Evolutionary conservation across 2,888 invertebrate species (phyloP), one percentile per base, ranked within the genome.

Genomic region (Mimachlamys varia): DNA sequence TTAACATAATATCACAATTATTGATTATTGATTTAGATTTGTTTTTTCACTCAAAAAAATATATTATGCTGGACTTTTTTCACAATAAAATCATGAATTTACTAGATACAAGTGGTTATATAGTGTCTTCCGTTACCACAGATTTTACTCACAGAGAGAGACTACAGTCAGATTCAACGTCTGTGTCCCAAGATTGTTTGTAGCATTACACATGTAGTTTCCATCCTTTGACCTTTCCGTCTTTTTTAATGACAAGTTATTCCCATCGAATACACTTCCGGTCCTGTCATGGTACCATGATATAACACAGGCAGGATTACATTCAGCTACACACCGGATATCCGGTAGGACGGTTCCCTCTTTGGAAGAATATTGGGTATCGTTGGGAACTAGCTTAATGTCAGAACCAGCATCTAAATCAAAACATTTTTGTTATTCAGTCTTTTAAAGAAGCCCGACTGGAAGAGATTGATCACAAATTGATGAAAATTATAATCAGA

Each of bases 201-300:
- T 33, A 33, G 76, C 76, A 27, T 27, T 33, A 76, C 76, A 76
- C 33, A 27, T 76, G 76, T 76, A 76, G 76, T 76, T 76, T 33
- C 76, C 76, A 27, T 76, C 76, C 33, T 33, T 76, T 76, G 76
- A 76, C 76, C 76, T 76, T 76, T 33, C 5, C 76, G 33, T 76
- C 0, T 33, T 76, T 4, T 10, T 12, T 33, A 76, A 76, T 5
- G 76, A 76, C 33, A 76, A 33, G 12, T 0, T 76, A 33, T 15
- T 33, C 12, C 76, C 76, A 5, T 0, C 10, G 0, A 7, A 0
- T 27, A 76, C 2, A 22, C 22, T 27, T 1, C 33, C 76, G 27
- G 76, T 76, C 27, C 76, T 76, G 33, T 76, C 76, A 76, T 76
- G 76, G 76, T 76, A 33, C 76, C 76, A 76, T 22, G 76, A 76